phyloP scores from a whole-genome alignment of 2,888 invertebrate species.

The Caenorhabditis panamensis region DNA sequence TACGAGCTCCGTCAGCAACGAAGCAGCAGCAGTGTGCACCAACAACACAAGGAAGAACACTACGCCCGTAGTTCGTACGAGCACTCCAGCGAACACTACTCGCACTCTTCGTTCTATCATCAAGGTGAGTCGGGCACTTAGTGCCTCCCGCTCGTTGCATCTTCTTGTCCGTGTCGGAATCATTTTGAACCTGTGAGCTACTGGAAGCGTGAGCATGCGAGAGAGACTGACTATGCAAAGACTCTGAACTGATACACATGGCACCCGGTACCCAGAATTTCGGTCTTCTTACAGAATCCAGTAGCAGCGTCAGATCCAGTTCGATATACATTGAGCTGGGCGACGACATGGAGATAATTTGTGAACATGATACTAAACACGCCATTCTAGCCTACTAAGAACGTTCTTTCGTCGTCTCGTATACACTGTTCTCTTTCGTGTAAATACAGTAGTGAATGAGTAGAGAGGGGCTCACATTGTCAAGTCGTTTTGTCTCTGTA shows the following conservation, averaged over 20 bases:
- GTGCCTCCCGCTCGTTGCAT: conserved; percentile 52
- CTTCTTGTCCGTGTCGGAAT: conserved; percentile 49
- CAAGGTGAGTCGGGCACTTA: conserved; percentile 49
- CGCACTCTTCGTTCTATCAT: conserved; percentile 48
- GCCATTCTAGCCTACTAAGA: conserved; percentile 51
- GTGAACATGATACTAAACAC: conserved; percentile 54
- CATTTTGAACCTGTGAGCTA: conserved; percentile 18
- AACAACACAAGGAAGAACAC: conserved; percentile 38
- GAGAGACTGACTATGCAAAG: conserved; percentile 31
- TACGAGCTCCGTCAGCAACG: conserved; percentile 28
- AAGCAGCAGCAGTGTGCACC: conserved; percentile 31
- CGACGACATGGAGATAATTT: conserved; percentile 63
- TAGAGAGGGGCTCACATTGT: conserved; percentile 56
- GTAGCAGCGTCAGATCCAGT: conserved; percentile 52
- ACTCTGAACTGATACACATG: conserved; percentile 6
- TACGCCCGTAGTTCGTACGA: conserved; percentile 45
- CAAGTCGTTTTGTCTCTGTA: conserved; percentile 55
- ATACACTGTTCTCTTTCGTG: conserved; percentile 37
- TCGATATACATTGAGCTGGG: conserved; percentile 63
- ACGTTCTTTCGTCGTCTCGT: conserved; percentile 13
- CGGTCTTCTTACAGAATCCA: conserved; percentile 54
- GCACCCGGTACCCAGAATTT: conserved; percentile 47
- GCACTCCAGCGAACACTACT: conserved; percentile 49
- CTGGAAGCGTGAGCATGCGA: conserved; percentile 25
- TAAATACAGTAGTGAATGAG: conserved; percentile 49